Conservation (phyloP, 64 coral and sea anemone species). For the Actinia tenebrosa region DNA sequence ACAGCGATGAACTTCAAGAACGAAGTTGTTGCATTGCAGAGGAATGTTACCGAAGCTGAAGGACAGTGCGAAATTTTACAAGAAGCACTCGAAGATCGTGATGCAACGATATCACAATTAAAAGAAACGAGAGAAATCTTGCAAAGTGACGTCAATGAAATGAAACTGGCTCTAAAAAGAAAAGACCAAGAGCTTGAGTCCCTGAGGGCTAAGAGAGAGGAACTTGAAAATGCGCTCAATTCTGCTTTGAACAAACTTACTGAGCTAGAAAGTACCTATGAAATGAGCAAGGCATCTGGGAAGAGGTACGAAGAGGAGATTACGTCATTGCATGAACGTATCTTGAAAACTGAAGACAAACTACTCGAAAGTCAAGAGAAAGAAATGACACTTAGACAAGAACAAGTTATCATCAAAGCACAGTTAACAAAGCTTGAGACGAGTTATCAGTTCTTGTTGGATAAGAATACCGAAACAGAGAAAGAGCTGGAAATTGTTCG, state of each 20-base stretch:
- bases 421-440: conserved; percentile 53
- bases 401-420: conserved; percentile 41
- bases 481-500: conserved; percentile 38
- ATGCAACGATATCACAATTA: conserved; percentile 51
- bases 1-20: conserved; percentile 41
- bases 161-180: conserved; percentile 40
- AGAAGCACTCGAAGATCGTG: conserved; percentile 42
- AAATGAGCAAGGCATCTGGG: conserved; percentile 25
- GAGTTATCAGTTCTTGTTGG: conserved; percentile 25
- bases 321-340: conserved; percentile 27
- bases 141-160: conserved; percentile 42
- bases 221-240: conserved; percentile 42
- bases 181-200: conserved; percentile 54
- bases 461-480: conserved; percentile 28
- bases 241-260: conserved; percentile 33
- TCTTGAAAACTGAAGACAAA: conserved; percentile 24
- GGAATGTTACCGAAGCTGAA: conserved; percentile 31
- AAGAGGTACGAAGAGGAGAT: conserved; percentile 30
- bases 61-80: conserved; percentile 46
- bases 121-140: conserved; percentile 32
- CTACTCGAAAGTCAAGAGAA: conserved; percentile 36
- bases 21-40: conserved; percentile 39
- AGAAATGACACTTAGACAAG: conserved; percentile 45
- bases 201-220: conserved; percentile 55
- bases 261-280: conserved; percentile 31